Conservation (phyloP, 2,113 vertebrate genomes). For the Daboia siamensis region DNA sequence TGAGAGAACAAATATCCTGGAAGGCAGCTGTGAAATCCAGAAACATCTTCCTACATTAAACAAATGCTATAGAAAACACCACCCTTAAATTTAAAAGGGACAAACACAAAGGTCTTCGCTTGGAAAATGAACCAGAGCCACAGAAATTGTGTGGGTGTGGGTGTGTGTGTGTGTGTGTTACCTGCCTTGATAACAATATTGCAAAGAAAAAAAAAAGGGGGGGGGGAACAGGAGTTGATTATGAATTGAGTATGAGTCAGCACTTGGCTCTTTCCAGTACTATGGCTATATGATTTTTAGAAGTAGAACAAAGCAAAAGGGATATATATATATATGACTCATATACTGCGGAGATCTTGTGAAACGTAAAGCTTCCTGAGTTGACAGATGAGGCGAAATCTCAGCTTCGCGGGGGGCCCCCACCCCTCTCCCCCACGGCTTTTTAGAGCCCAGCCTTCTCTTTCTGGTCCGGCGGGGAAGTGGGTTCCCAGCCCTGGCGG, state of each 20-base stretch:
- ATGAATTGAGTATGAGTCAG: not conserved
- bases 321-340: not conserved
- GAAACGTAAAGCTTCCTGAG: not conserved
- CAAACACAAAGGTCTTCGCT: not conserved
- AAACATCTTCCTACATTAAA: not conserved
- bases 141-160: not conserved
- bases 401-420: not conserved
- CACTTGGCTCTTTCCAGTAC: not conserved
- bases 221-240: not conserved
- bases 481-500: not conserved
- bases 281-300: not conserved
- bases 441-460: no score
- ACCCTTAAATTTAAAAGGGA: not conserved
- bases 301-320: slow-evolving; percentile 1
- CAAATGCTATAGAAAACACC: not conserved
- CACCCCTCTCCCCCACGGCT: fast-evolving
- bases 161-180: not conserved
- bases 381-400: not conserved
- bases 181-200: not conserved
- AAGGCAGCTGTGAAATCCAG: not conserved
- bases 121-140: not conserved
- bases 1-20: not conserved
- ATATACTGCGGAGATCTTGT: not conserved
- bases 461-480: not conserved
- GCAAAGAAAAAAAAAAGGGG: not conserved